phyloP scores from a whole-genome alignment of 2,113 vertebrate species.

The Colius striatus region DNA sequence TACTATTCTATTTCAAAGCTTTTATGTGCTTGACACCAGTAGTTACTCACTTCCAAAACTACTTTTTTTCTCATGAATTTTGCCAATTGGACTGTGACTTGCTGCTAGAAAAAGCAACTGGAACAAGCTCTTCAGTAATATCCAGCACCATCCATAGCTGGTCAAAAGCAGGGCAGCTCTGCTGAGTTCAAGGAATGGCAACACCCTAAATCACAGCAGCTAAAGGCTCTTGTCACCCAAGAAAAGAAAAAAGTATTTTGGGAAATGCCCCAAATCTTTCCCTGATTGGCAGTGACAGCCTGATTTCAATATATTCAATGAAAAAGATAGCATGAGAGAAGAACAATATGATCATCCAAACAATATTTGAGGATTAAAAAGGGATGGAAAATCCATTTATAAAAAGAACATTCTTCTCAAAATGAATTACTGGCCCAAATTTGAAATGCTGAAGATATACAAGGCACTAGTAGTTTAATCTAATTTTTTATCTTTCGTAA shows the following conservation, averaged over 20 bases:
- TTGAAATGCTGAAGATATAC: conserved; percentile 38
- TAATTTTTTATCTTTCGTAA: conserved; percentile 48
- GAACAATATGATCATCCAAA: conserved; percentile 35
- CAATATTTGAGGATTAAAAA: conserved; percentile 26
- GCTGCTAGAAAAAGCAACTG: not conserved
- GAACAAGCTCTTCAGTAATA: not conserved
- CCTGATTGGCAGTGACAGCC: not conserved
- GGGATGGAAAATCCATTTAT: conserved; percentile 52
- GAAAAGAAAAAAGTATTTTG: not conserved
- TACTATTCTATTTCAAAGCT: not conserved
- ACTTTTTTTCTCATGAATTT: not conserved
- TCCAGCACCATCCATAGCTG: not conserved
- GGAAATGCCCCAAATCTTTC: not conserved
- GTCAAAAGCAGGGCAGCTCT: not conserved
- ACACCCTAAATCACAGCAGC: not conserved
- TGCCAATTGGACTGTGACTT: not conserved
- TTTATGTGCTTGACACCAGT: not conserved
- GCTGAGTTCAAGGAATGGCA: not conserved
- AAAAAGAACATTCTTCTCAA: conserved; percentile 45
- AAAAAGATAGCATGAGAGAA: conserved; percentile 14
- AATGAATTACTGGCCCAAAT: not conserved
- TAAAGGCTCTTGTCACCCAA: not conserved
- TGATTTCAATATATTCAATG: conserved; percentile 1
- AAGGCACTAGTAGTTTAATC: conserved; percentile 15
- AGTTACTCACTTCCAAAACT: not conserved